These are phyloP conservation scores for Babylonia areolata DNA, from an alignment of 1,140 invertebrate genomes.

Conservation along the genomic window DNA sequence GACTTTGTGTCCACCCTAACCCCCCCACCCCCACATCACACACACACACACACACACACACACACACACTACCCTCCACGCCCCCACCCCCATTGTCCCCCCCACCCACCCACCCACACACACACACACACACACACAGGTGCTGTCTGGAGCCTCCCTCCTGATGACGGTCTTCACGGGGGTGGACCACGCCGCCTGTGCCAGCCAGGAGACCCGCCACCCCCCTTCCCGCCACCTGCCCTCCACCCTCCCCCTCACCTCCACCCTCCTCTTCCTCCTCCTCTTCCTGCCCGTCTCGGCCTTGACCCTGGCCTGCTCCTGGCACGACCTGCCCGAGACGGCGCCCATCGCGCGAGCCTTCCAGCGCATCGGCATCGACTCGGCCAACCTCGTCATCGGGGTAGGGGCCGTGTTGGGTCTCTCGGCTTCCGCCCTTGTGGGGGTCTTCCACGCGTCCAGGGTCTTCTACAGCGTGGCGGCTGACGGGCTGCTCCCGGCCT, in stretches of 20 bases:
- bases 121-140: constrained; percentile 48
- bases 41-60: too few species aligned
- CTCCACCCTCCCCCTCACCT: constrained; percentile 62
- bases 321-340: constrained; percentile 52
- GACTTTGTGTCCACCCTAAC: too few species aligned
- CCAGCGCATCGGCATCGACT: constrained; percentile 57
- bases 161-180: constrained; percentile 66
- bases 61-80: too few species aligned
- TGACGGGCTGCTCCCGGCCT: constrained; percentile 93
- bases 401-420: constrained; percentile 69
- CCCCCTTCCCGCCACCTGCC: constrained; percentile 62
- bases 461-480: constrained; percentile 94
- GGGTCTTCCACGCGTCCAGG: constrained; percentile 96
- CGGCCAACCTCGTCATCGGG: constrained; percentile 66
- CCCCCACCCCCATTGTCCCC: too few species aligned
- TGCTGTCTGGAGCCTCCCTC: constrained; percentile 64
- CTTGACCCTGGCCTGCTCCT: constrained; percentile 68
- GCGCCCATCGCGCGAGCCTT: constrained; percentile 57
- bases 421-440: constrained; percentile 83
- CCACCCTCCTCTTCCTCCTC: constrained; percentile 59
- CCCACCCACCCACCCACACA: too few species aligned
- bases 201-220: constrained; percentile 79
- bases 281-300: constrained; percentile 65
- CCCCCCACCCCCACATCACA: too few species aligned
- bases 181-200: constrained; percentile 83